phyloP scores from a whole-genome alignment of 1,140 invertebrate species.

The Laodelphax striatellus region DNA sequence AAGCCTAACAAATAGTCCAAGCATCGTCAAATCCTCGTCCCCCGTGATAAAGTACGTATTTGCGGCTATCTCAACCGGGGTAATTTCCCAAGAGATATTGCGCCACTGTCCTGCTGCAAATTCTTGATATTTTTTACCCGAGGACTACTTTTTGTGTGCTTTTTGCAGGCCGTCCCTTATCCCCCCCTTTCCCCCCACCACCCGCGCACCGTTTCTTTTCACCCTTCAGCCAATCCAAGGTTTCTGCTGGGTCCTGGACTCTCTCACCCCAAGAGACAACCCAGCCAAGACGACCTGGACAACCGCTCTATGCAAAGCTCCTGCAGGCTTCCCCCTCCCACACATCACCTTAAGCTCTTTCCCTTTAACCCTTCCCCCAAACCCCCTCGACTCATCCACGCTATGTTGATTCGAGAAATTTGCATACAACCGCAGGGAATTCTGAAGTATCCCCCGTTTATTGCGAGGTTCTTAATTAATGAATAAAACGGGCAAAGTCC shows the following conservation, averaged over 20 bases:
- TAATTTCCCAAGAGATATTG: slow-evolving; percentile 2
- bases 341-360: too few species aligned
- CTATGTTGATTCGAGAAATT: slow-evolving; percentile 3
- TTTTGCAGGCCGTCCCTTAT: neutral
- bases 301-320: neutral
- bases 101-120: neutral
- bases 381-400: neutral
- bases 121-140: slow-evolving; percentile 2
- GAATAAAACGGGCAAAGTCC: neutral
- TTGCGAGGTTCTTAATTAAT: neutral
- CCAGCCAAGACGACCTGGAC: neutral
- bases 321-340: neutral
- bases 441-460: slow-evolving; percentile 1
- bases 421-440: slow-evolving; percentile 3
- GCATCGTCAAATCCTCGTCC: slow-evolving; percentile 2
- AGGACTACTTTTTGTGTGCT: slow-evolving; percentile 1
- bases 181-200: neutral
- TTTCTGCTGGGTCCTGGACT: too few species aligned
- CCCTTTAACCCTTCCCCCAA: too few species aligned
- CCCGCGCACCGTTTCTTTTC: neutral
- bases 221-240: too few species aligned
- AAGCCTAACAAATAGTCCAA: slow-evolving; percentile 2
- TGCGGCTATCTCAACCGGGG: slow-evolving; percentile 1
- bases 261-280: neutral
- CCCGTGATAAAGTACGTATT: slow-evolving; percentile 1